Evolutionary conservation across 2,888 invertebrate species (phyloP), one percentile per base, ranked within the genome.

Genomic region (Marasmarcha lunaedactyla): DNA sequence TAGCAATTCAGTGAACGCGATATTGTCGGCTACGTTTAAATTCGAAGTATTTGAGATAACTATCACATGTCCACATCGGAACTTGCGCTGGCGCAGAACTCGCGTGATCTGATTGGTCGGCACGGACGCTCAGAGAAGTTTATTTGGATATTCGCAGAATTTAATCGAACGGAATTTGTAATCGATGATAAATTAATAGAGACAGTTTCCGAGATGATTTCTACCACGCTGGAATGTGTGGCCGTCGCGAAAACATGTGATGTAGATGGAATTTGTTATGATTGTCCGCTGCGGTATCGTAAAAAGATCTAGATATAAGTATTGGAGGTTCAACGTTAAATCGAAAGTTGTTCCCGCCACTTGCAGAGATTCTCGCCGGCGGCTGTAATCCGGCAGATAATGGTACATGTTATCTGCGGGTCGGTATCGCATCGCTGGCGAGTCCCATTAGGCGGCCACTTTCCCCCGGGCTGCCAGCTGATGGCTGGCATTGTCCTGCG

Each of bases 391-490:
- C 26, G 37, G 25, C 36, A 14, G 27, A 30, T 35, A 40, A 33
- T 33, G 15, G 33, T 20, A 13, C 14, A 12, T 30, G 33, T n/a
- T 74, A 77, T 72, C 74, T 50, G 44, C 47, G 48, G 45, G 51
- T 57, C 55, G 66, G 69, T 20, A 72, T 70, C 70, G 52, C 55
- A n/a, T n/a, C n/a, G 52, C 52, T 58, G 49, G 53, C 52, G 57
- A 39, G 57, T 56, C 61, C 73, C 63, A 72, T 76, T 76, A 74
- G 62, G 52, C 46, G 51, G 59, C 77, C 74, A 79, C 79, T 79
- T 79, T 79, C 78, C 71, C 78, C 58, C 48, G 50, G 63, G 63
- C 57, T 7, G 48, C 41, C 47, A 42, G 40, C 44, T 59, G 59
- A 61, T 63, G 61, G 62, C 60, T 65, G 64, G 63, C 61, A 63